Base-by-base conservation (phyloP, 2,113 vertebrate genomes). In the Stigmatopora argus region DNA sequence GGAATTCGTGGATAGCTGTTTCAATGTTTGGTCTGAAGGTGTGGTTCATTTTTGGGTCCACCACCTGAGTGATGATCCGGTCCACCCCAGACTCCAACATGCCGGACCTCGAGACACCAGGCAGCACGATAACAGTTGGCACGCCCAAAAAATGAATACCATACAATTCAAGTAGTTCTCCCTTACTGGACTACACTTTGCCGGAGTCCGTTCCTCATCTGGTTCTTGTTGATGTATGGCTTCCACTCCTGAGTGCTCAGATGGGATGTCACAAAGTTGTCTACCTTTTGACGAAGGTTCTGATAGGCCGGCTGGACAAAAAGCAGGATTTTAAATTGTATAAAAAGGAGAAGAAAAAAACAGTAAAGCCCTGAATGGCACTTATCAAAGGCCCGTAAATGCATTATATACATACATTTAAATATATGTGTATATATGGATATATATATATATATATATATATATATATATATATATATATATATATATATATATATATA, bases 31-130 rank as follows among this genome's bases (percentile, higher is more conserved):
- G 96, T 73, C 95, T 91, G 89, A 99, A 99, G 83, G 94, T 98
- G 90, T 99, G 96, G 88, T 99, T 96, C 69, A 98, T 90, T 82
- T 99, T 99, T 68, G 96, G 96, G 85, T 99, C 96, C 76, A 99
- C 96, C 68, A 98, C 96, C 87, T 99, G 96, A 76, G 95, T 96
- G 88, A 99, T 99, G 85, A 99, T 99, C 86, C 96, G 91, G 91
- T 99, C 96, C 79, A 99, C 96, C 72, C 96, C 96, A 4, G 94
- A 94, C 89, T 98, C 96, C 90, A 99, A 82, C 96, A 99, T 98
- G 65, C 96, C 96, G 1, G 96, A 98, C 83, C 96, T 97, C 47
- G 17, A 38, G 12, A 47, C 7, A 67, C 23, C 26, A 31, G 26
- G 5, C 14, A 14, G 13, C 26, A 13, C 13, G 21, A 14, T 26